Evolutionary conservation across 2,797 vertebrate genomes (phyloP), one percentile per base, ranked within the genome.

Genomic region (Glossophaga mutica): DNA sequence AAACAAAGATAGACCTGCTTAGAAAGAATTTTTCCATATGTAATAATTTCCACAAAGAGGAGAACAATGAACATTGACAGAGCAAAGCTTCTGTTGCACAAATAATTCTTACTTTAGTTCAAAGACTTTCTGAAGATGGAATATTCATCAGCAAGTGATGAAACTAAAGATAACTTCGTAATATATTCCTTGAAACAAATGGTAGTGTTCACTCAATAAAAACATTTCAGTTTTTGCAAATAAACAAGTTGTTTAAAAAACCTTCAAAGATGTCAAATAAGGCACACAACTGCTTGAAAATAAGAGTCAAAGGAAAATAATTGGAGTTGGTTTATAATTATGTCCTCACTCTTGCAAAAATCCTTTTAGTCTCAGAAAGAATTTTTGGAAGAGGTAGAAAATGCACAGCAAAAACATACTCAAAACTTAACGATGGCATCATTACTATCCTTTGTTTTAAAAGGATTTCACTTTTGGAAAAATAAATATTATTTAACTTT

Each of bases 81-180:
- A 78, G 32, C 42, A 94, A 93, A 94, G 73, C 32, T 93, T 90
- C 55, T 46, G 73, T 42, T 55, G 37, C 29, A 84, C 57, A 85
- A 71, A 90, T 90, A 91, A 92, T 67, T 90, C n/a, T 90, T 67
- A 26, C 46, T 96, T 90, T 44, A 95, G 32, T 91, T 90, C 46
- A 95, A 81, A 92, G 90, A 22, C 70, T 91, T 92, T 92, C 71
- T 94, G 65, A 96, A 87, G 76, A 95, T 71, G 11, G 48, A 79
- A 50, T 84, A 62, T 59, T 44, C 52, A 81, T 87, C 55, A 89
- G 22, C 21, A 83, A 85, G 39, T 50, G n/a, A 86, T 68, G n/a
- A 70, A 91, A 73, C 65, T 83, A 94, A 86, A 70, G 68, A 83
- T 83, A 92, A 74, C 87, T 65, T 87, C 57, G 39, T 68, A 93